A percentile compares a stretch with the other conserved stretches of the same genome.
Conservation (phyloP, 2,797 vertebrate genomes). For the Mormyrus hasselquistii region DNA sequence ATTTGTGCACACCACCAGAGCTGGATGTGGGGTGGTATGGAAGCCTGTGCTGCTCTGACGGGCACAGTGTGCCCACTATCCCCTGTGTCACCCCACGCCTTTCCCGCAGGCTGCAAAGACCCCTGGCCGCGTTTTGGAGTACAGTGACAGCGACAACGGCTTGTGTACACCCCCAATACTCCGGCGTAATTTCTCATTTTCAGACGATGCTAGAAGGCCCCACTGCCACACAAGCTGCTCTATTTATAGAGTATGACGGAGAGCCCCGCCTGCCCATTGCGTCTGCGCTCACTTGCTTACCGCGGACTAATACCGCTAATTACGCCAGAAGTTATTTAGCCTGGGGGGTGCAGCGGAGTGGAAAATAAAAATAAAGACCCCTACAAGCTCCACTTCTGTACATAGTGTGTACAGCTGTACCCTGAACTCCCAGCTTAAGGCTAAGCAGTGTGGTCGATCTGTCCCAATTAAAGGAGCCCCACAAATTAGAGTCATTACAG, state of each 20-base stretch:
- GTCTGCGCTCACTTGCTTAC: neutral
- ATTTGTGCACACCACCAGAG: neutral
- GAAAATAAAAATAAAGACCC: neutral
- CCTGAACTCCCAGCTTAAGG: neutral
- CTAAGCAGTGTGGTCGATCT: neutral
- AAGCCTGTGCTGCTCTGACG: neutral
- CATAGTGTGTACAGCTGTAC: neutral
- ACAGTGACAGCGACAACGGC: neutral
- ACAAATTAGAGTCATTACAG: neutral
- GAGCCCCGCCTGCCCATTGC: neutral
- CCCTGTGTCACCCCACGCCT: neutral
- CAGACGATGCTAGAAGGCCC: neutral
- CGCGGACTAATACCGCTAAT: conserved; percentile 8
- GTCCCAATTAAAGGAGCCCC: neutral
- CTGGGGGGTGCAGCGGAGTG: neutral
- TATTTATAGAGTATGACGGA: conserved; percentile 4
- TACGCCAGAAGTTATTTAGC: neutral
- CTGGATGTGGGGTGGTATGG: neutral
- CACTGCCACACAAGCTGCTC: neutral
- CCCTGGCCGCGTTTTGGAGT: neutral
- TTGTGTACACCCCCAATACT: no score
- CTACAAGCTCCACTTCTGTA: neutral
- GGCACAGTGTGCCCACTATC: neutral
- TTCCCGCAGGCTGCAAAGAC: neutral
- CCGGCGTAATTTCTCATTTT: neutral